These are phyloP conservation scores for Lycopodina hypogea DNA, from an alignment of 37 sponge, comb jelly and placozoan species.

Conservation along the genomic window DNA sequence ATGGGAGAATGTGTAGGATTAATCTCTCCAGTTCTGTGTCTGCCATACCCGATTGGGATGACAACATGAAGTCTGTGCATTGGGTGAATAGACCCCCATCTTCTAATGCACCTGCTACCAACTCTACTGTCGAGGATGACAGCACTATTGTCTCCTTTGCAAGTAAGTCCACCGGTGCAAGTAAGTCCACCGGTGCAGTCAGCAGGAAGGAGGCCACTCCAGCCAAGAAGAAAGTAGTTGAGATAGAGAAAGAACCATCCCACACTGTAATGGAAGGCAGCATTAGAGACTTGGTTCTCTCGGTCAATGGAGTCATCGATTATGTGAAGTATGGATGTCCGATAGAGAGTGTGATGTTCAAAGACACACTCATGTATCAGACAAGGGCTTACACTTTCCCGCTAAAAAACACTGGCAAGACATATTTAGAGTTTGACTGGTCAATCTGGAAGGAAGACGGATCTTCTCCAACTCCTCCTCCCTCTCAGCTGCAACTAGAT, in stretches of 20 bases:
- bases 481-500: conserved; percentile 28
- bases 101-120: background rate
- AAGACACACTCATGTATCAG: conserved; percentile 93
- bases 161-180: background rate
- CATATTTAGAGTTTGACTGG: conserved; percentile 59
- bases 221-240: conserved; percentile 66
- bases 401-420: conserved; percentile 55
- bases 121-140: background rate
- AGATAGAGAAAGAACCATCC: conserved; percentile 87
- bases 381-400: conserved; percentile 76
- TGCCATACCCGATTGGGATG: conserved; percentile 95
- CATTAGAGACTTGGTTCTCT: conserved; percentile 64
- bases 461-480: conserved; percentile 9
- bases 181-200: background rate
- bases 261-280: conserved; percentile 74
- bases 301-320: conserved; percentile 62
- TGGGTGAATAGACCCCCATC: conserved; percentile 71
- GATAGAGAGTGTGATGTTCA: conserved; percentile 69
- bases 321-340: conserved; percentile 72
- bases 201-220: conserved; percentile 2
- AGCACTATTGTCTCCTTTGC: conserved; percentile 1
- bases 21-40: conserved; percentile 52
- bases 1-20: conserved; percentile 70
- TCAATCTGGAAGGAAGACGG: conserved; percentile 25
- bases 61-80: conserved; percentile 79